Evolutionary conservation across 2,888 invertebrate species (phyloP).

Genomic region (Argyresthia albistria): DNA sequence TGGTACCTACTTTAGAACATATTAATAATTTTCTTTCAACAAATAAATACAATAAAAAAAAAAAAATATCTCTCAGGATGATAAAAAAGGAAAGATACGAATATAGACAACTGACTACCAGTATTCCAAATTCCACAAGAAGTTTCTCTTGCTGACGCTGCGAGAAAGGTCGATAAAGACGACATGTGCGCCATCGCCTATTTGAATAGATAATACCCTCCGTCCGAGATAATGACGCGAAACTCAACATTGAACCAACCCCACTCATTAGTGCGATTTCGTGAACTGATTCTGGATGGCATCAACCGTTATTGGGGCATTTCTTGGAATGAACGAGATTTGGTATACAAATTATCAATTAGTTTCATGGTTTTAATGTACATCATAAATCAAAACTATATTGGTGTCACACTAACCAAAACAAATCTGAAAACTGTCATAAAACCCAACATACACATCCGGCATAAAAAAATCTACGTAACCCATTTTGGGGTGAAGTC

Average conservation of each 20-base stretch:
- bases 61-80: too few relatives aligned
- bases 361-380: too few relatives aligned
- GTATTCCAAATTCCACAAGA: too few relatives aligned
- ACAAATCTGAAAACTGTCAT: conserved; percentile 3
- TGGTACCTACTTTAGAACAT: too few relatives aligned
- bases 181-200: conserved; percentile 17
- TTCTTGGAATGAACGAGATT: too few relatives aligned
- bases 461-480: not conserved
- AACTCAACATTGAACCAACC: conserved; percentile 15
- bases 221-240: conserved; percentile 11
- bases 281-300: not conserved
- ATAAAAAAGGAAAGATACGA: too few relatives aligned
- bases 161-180: conserved; percentile 8
- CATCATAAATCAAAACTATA: too few relatives aligned
- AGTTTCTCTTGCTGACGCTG: conserved; percentile 4
- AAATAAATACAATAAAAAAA: too few relatives aligned
- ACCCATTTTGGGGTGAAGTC: not conserved
- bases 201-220: conserved; percentile 19
- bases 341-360: too few relatives aligned
- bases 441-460: not conserved
- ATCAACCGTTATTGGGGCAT: too few relatives aligned
- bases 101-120: too few relatives aligned
- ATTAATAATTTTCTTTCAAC: too few relatives aligned
- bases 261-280: conserved; percentile 20
- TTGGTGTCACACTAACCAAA: not conserved